Evolutionary conservation across 1,140 invertebrate species (phyloP).

Genomic region (Panulirus ornatus): DNA sequence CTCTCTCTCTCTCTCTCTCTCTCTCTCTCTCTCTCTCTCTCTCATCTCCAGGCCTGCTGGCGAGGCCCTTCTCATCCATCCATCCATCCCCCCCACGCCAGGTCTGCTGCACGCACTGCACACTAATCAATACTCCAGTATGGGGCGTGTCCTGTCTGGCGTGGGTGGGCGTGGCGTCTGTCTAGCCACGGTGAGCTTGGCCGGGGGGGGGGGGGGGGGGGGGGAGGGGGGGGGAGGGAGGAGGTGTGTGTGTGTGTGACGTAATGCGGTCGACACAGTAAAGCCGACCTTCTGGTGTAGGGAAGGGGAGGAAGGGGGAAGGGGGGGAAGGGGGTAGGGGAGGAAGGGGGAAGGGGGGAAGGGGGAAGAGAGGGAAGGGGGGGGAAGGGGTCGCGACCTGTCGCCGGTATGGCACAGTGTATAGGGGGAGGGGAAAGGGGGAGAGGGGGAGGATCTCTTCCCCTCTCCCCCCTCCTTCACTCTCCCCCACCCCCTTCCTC

Average conservation of each 20-base stretch:
- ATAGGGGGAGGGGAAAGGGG: too few relatives aligned
- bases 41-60: too few relatives aligned
- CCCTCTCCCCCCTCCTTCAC: too few relatives aligned
- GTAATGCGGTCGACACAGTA: too few relatives aligned
- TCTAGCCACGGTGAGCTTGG: neutral
- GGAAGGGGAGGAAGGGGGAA: neutral
- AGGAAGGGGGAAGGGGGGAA: neutral
- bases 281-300: too few relatives aligned
- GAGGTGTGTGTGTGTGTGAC: too few relatives aligned
- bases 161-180: constrained; percentile 2
- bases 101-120: neutral
- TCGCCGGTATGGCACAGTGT: too few relatives aligned
- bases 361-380: neutral
- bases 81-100: too few relatives aligned
- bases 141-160: neutral
- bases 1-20: constrained; percentile 8
- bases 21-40: too few relatives aligned
- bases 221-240: neutral
- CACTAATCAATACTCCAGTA: neutral
- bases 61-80: too few relatives aligned
- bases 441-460: too few relatives aligned
- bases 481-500: too few relatives aligned
- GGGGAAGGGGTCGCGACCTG: neutral
- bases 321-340: neutral
- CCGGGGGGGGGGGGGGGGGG: neutral